These are phyloP conservation scores for Chaetorhynchus papuensis DNA, from an alignment of 2,113 vertebrate species.

Conservation along the genomic window DNA sequence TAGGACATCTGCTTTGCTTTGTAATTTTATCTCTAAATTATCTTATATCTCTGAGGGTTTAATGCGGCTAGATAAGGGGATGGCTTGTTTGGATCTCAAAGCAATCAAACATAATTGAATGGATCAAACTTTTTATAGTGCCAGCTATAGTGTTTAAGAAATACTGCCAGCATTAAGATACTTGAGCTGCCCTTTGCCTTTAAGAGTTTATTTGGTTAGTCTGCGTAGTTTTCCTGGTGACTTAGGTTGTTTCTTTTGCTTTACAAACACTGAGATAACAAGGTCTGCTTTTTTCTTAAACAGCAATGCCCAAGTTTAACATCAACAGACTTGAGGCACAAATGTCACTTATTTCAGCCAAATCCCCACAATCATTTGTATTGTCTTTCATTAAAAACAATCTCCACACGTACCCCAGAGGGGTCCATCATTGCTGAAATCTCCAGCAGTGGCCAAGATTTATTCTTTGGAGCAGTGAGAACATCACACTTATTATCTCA, in stretches of 20 bases:
- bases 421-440: not conserved
- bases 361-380: not conserved
- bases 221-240: not conserved
- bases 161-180: not conserved
- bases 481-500: not conserved
- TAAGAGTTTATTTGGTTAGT: not conserved
- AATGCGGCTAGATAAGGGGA: not conserved
- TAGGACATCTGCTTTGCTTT: not conserved
- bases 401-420: not conserved
- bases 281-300: not conserved
- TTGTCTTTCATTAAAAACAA: not conserved
- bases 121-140: not conserved
- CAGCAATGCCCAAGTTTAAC: not conserved
- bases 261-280: not conserved
- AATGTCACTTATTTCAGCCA: not conserved
- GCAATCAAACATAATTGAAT: not conserved
- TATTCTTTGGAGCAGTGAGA: not conserved
- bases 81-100: not conserved
- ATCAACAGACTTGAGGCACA: accelerated
- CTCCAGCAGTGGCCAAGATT: not conserved
- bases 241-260: not conserved
- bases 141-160: not conserved
- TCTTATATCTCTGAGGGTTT: not conserved
- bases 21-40: not conserved
- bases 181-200: not conserved